Conservation (phyloP, 2,113 vertebrate genomes). For the Apodemus speciosus region DNA sequence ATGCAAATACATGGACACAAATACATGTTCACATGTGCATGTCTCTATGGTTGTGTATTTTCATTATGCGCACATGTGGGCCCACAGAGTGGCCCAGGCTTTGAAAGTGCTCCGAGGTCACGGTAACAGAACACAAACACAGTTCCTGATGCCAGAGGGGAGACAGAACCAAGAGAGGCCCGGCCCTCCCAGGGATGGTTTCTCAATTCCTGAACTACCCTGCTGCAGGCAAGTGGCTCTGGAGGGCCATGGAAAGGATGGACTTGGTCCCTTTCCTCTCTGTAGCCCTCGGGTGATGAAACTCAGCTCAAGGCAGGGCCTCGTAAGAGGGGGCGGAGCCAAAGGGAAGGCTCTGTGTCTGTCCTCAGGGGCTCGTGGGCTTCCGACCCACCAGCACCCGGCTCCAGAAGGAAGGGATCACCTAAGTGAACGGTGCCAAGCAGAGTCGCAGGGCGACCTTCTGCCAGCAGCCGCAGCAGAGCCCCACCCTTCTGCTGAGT, state of each 20-base stretch:
- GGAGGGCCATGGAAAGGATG: neutral
- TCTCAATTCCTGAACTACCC: neutral
- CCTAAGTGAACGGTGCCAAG: accelerated
- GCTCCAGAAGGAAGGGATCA: neutral
- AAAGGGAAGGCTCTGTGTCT: accelerated
- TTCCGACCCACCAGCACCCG: neutral
- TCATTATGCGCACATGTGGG: neutral
- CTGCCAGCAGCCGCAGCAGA: neutral
- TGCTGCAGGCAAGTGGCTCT: neutral
- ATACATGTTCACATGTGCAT: neutral
- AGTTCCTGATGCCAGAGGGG: neutral
- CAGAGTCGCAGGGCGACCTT: neutral
- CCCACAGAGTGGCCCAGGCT: neutral
- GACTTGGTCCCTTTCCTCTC: neutral
- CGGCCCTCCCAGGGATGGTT: neutral
- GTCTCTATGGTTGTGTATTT: neutral
- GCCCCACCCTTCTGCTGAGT: neutral
- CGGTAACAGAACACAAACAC: neutral
- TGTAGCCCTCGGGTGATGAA: neutral
- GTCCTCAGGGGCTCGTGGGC: no score
- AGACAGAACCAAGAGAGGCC: neutral
- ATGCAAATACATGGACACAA: neutral
- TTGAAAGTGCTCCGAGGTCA: neutral
- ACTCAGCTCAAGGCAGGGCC: neutral
- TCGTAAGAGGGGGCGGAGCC: neutral